Evolutionary conservation across 2,888 invertebrate genomes (phyloP).

Genomic region (Cerastoderma edule): DNA sequence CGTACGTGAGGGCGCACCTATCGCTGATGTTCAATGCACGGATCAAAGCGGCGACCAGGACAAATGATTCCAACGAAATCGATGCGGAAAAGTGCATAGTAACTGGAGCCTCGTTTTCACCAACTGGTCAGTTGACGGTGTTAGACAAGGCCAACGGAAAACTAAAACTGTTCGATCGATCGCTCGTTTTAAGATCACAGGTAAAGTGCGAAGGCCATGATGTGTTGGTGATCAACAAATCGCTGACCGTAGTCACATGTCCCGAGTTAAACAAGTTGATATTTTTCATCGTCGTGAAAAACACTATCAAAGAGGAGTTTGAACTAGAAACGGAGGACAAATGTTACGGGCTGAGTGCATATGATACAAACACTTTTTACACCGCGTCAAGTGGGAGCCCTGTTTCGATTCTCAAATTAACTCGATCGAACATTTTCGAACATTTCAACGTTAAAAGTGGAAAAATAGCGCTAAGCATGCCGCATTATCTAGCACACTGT

Average conservation of each 20-base stretch:
- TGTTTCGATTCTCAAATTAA: constrained; percentile 16
- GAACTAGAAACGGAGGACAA: constrained; percentile 20
- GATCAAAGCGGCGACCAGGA: not conserved
- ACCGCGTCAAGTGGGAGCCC: constrained; percentile 18
- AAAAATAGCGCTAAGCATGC: constrained; percentile 24
- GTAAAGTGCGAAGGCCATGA: constrained; percentile 29
- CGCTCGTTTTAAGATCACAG: constrained; percentile 23
- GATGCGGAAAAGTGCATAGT: constrained; percentile 30
- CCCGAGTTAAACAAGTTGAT: constrained; percentile 36
- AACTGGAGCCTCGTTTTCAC: constrained; percentile 39
- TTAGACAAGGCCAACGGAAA: constrained; percentile 41
- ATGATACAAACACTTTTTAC: constrained; percentile 20
- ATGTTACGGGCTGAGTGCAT: constrained; percentile 48
- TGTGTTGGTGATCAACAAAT: constrained; percentile 35
- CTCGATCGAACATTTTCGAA: not conserved
- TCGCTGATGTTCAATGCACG: constrained; percentile 34
- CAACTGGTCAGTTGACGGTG: constrained; percentile 30
- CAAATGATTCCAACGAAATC: not conserved
- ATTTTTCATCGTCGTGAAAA: constrained; percentile 24
- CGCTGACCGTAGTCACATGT: constrained; percentile 38
- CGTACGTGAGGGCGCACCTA: constrained; percentile 33
- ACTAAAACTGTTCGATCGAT: constrained; percentile 44
- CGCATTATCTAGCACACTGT: constrained; percentile 31
- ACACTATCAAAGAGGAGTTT: constrained; percentile 25
- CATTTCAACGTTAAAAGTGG: constrained; percentile 18